phyloP scores from a whole-genome alignment of 2,797 vertebrate species.

The Ficedula albicollis region DNA sequence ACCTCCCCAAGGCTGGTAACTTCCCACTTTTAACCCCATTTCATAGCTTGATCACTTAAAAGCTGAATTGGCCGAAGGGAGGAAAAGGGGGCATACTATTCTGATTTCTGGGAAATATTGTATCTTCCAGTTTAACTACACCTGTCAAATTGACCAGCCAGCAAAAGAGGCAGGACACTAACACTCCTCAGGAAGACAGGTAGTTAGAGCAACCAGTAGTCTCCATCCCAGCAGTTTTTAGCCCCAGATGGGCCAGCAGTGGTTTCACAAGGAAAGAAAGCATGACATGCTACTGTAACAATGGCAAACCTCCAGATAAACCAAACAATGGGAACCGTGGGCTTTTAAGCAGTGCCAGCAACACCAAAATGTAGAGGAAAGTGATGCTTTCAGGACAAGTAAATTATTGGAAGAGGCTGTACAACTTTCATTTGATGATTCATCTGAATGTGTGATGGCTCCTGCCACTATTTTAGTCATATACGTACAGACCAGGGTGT shows the following conservation, averaged over 20 bases:
- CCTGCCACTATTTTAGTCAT: neutral
- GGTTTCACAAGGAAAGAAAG: neutral
- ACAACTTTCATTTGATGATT: neutral
- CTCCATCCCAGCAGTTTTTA: neutral
- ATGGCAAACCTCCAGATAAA: neutral
- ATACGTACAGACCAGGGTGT: neutral
- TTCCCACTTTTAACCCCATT: neutral
- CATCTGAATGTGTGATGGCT: neutral
- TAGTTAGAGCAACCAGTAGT: neutral
- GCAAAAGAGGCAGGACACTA: neutral
- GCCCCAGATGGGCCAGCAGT: neutral
- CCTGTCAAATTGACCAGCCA: neutral
- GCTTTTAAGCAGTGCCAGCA: neutral
- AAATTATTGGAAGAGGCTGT: neutral
- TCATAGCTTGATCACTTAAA: neutral
- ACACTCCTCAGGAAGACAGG: rapidly evolving
- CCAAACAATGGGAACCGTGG: neutral
- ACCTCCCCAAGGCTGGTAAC: rapidly evolving
- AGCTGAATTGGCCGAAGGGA: neutral
- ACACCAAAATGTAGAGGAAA: neutral
- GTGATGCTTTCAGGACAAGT: neutral
- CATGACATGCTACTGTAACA: neutral
- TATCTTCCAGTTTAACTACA: neutral
- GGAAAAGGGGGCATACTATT: neutral
- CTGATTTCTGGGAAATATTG: neutral